phyloP scores from a whole-genome alignment of 1,140 invertebrate genomes.

The Diploscapter pachys region DNA sequence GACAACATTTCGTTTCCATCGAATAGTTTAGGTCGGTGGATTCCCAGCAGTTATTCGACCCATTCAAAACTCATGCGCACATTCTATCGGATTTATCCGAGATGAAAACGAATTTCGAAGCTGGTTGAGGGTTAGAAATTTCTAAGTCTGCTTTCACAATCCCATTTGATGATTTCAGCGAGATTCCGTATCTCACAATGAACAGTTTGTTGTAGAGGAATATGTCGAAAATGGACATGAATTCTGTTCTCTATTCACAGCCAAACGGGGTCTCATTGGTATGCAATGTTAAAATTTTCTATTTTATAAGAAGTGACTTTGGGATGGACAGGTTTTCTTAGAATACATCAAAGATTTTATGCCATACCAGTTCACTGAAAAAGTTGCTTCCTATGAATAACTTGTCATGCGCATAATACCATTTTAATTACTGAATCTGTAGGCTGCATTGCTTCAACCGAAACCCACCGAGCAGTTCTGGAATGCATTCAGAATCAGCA shows the following conservation, averaged over 20 bases:
- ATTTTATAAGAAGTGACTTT: not conserved
- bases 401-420: too few species aligned
- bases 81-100: conserved; percentile 31
- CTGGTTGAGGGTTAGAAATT: conserved; percentile 24
- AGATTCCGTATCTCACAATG: conserved; percentile 22
- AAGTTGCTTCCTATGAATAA: too few species aligned
- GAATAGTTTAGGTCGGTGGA: conserved; percentile 17
- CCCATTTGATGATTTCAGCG: conserved; percentile 11
- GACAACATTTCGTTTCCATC: too few species aligned
- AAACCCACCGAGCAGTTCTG: conserved; percentile 14
- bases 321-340: too few species aligned
- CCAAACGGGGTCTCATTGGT: conserved; percentile 21
- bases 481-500: conserved; percentile 28
- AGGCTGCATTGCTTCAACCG: conserved; percentile 24
- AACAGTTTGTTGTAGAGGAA: conserved; percentile 32
- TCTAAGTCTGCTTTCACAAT: not conserved
- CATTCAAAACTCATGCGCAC: conserved; percentile 19
- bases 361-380: too few species aligned
- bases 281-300: not conserved
- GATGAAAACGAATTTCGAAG: conserved; percentile 27
- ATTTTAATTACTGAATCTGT: not conserved
- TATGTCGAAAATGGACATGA: conserved; percentile 29
- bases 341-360: too few species aligned
- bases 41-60: conserved; percentile 31
- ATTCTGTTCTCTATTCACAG: conserved; percentile 18